Evolutionary conservation across 2,113 vertebrate species (phyloP).

Genomic region (Tamias sibiricus): DNA sequence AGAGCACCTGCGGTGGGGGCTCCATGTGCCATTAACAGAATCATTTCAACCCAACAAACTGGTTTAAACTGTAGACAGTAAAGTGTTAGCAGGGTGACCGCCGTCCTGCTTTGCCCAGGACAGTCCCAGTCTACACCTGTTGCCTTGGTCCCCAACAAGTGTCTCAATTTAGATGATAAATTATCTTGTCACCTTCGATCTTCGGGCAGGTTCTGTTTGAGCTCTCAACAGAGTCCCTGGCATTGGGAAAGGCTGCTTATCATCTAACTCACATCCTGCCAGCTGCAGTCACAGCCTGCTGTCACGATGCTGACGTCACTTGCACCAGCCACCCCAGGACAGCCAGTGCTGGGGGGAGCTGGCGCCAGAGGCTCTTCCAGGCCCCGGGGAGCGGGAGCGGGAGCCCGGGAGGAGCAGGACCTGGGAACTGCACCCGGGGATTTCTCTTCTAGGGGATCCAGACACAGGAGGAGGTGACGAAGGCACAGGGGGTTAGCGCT

Average conservation of each 20-base stretch:
- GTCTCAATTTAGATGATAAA: background rate
- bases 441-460: background rate
- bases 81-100: background rate
- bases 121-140: background rate
- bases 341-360: rapidly evolving
- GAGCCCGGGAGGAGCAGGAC: rapidly evolving
- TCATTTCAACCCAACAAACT: background rate
- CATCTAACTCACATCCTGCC: background rate
- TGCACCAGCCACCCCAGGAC: background rate
- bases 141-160: background rate
- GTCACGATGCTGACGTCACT: rapidly evolving
- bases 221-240: background rate
- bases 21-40: background rate
- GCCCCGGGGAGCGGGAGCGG: background rate
- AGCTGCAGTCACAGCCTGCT: background rate
- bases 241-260: background rate
- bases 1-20: background rate
- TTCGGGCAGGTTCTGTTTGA: background rate
- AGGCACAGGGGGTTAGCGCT: background rate
- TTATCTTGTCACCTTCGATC: background rate
- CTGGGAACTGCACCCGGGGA: rapidly evolving
- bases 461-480: background rate
- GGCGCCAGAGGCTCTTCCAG: background rate
- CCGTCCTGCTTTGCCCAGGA: too few species aligned
- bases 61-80: background rate